Conservation (phyloP, 53 echinoderm and acorn worm genomes). For the Astropecten irregularis region DNA sequence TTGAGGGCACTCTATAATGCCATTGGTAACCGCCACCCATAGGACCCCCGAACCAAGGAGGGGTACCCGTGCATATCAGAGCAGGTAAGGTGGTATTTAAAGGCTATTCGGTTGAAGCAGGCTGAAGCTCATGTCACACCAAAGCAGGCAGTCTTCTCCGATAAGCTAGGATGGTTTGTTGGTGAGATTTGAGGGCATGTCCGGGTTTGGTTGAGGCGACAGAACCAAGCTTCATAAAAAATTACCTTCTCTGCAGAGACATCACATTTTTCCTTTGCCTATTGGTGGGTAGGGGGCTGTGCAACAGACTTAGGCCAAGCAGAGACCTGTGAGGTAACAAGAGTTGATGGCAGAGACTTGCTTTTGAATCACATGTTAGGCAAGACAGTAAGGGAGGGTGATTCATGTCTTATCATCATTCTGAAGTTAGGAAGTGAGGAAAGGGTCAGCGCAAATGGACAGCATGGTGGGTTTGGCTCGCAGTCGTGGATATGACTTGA, state of each 20-base stretch:
- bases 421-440: not conserved
- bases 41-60: not conserved
- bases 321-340: not conserved
- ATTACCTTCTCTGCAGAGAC: no score
- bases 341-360: not conserved
- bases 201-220: no score
- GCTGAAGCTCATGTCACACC: constrained; percentile 1
- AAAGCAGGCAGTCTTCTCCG: not conserved
- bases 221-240: no score
- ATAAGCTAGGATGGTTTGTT: no score
- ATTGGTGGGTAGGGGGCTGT: not conserved
- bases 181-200: no score
- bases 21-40: not conserved
- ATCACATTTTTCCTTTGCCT: not conserved
- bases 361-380: not conserved
- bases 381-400: not conserved
- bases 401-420: not conserved
- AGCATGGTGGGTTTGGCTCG: not conserved
- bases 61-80: not conserved
- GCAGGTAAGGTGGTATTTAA: not conserved
- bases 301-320: not conserved
- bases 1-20: not conserved
- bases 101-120: not conserved
- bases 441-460: not conserved
- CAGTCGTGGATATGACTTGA: not conserved